These are phyloP conservation scores for Carduelis carduelis DNA, from an alignment of 2,797 vertebrate genomes.

Conservation along the genomic window DNA sequence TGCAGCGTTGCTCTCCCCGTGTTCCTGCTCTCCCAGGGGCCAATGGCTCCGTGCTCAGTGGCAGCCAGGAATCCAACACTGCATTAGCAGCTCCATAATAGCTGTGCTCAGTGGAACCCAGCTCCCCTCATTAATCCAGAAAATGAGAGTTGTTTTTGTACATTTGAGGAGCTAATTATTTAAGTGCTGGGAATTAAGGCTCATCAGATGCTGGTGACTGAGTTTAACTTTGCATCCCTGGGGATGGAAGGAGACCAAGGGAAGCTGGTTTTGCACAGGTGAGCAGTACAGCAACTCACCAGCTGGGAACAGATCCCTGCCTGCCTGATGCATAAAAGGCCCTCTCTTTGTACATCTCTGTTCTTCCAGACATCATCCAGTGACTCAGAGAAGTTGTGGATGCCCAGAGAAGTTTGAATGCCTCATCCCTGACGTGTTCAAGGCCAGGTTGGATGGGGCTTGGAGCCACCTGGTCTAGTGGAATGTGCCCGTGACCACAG, in stretches of 20 bases:
- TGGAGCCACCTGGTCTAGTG: background rate
- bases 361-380: background rate
- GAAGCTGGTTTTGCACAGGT: conserved; percentile 43
- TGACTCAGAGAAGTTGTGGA: background rate
- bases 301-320: background rate
- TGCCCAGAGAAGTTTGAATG: background rate
- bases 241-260: background rate
- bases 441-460: background rate
- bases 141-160: conserved; percentile 59
- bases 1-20: background rate
- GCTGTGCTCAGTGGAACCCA: conserved; percentile 53
- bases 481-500: background rate
- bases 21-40: conserved; percentile 24
- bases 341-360: background rate
- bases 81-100: conserved; percentile 62
- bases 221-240: conserved; percentile 38
- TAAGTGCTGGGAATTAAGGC: conserved; percentile 70
- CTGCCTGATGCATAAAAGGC: background rate
- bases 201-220: conserved; percentile 52
- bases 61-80: conserved; percentile 49
- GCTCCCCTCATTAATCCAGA: conserved; percentile 69
- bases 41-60: background rate
- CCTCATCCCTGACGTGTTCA: background rate
- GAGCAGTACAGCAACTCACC: background rate
- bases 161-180: conserved; percentile 69